phyloP scores from a whole-genome alignment of 2,888 invertebrate genomes.

The Rhagium mordax region DNA sequence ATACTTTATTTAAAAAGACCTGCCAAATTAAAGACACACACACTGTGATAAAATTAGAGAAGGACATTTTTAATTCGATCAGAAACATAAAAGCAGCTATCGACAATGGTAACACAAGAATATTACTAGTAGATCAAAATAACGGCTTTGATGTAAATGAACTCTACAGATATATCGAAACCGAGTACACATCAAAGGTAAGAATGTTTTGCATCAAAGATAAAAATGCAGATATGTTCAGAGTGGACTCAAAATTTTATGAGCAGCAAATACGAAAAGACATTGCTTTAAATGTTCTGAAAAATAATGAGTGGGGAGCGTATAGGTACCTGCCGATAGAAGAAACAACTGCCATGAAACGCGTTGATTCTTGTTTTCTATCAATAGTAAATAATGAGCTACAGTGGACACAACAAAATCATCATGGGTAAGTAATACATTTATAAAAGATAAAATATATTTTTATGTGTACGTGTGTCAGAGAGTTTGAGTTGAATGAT shows the following conservation, averaged over 20 bases:
- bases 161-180: constrained; percentile 42
- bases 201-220: constrained; percentile 39
- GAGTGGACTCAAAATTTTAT: constrained; percentile 39
- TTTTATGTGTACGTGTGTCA: too few species aligned
- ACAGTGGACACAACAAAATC: constrained; percentile 1
- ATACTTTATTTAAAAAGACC: background rate
- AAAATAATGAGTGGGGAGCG: constrained; percentile 44
- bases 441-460: too few species aligned
- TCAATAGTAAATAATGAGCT: background rate
- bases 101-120: constrained; percentile 1
- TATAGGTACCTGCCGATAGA: constrained; percentile 36
- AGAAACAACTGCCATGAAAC: background rate
- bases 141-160: constrained; percentile 41
- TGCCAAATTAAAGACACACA: constrained; percentile 2
- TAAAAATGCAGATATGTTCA: constrained; percentile 36
- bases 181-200: constrained; percentile 26
- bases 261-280: constrained; percentile 44
- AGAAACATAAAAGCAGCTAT: constrained; percentile 41
- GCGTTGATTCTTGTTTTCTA: constrained; percentile 70
- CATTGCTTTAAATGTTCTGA: constrained; percentile 49
- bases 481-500: too few species aligned
- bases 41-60: constrained; percentile 33
- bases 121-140: constrained; percentile 43
- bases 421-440: constrained; percentile 16
- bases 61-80: constrained; percentile 41